phyloP scores from a whole-genome alignment of 2,888 invertebrate genomes.

The Himalopsyche anomala region DNA sequence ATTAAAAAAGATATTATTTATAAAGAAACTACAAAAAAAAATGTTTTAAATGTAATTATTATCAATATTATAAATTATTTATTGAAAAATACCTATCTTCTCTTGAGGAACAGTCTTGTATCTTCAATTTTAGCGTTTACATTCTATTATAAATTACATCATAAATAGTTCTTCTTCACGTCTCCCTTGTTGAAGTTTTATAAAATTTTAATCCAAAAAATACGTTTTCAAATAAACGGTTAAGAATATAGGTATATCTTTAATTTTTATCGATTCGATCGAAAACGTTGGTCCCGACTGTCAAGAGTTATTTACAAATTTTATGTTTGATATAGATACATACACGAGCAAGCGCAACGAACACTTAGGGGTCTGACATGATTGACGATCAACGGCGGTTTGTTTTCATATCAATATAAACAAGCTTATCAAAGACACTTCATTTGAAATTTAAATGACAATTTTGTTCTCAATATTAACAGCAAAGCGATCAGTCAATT shows the following conservation, averaged over 20 bases:
- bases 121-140: constrained; percentile 21
- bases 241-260: constrained; percentile 34
- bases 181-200: background rate
- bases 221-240: constrained; percentile 16
- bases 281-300: constrained; percentile 62
- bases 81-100: constrained; percentile 32
- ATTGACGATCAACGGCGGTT: background rate
- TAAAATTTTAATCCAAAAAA: constrained; percentile 42
- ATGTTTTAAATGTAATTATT: background rate
- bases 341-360: background rate
- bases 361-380: background rate
- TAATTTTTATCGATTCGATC: constrained; percentile 50
- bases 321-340: constrained; percentile 20
- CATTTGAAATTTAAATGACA: no score
- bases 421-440: no score
- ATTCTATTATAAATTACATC: constrained; percentile 30
- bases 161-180: constrained; percentile 3
- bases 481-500: no score
- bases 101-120: constrained; percentile 37
- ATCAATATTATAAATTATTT: constrained; percentile 5
- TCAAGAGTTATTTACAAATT: constrained; percentile 32
- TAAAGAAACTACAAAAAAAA: constrained; percentile 15
- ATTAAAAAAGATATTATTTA: background rate
- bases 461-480: no score
- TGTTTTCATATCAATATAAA: no score